Evolutionary conservation across 53 echinoderm and acorn worm genomes (phyloP).

Genomic region (Hippasteria phrygiana): DNA sequence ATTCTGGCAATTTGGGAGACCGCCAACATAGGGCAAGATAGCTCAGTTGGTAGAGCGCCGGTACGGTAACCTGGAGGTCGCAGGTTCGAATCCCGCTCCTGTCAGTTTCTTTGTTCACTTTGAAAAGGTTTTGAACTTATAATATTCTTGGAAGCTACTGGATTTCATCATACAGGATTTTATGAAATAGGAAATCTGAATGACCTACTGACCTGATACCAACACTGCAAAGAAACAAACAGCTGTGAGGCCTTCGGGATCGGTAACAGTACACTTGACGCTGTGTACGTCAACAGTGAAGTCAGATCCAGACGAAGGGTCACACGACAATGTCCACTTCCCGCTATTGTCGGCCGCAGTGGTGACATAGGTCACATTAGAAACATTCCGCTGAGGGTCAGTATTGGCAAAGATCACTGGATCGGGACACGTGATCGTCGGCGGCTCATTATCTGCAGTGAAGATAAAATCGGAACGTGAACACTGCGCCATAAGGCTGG

Average conservation of each 20-base stretch:
- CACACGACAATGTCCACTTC: background rate
- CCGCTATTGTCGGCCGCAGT: constrained; percentile 11
- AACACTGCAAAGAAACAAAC: background rate
- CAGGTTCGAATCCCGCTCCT: too few relatives aligned
- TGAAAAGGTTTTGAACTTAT: too few relatives aligned
- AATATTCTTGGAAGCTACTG: too few relatives aligned
- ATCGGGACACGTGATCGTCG: background rate
- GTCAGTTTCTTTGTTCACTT: too few relatives aligned
- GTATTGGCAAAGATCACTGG: background rate
- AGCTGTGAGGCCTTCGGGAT: background rate
- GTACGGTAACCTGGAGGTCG: too few relatives aligned
- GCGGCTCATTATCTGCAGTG: background rate
- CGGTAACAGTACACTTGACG: background rate
- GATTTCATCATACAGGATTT: too few relatives aligned
- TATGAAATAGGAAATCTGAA: background rate
- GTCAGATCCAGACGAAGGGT: constrained; percentile 4
- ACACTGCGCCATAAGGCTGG: background rate
- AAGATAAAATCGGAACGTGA: background rate
- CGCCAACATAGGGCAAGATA: too few relatives aligned
- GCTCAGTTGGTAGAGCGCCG: too few relatives aligned
- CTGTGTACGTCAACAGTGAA: background rate
- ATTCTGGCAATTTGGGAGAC: too few relatives aligned
- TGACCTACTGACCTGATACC: background rate
- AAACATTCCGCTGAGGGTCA: background rate
- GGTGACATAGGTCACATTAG: background rate